Evolutionary conservation across 2,888 invertebrate genomes (phyloP).

Genomic region (Meteorus cinctellus): DNA sequence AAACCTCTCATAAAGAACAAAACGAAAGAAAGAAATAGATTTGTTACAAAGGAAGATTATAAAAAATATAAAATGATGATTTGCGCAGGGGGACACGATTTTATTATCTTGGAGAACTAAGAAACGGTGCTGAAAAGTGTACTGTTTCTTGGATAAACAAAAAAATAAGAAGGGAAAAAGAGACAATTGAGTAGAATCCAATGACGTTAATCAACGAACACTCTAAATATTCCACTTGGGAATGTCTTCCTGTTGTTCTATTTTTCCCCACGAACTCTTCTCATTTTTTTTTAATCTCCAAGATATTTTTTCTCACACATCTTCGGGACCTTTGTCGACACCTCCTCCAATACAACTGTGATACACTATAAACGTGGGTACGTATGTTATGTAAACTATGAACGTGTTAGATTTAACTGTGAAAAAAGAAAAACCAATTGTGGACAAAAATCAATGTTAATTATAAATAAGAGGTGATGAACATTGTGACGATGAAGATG

Average conservation of each 20-base stretch:
- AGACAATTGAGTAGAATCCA: background rate
- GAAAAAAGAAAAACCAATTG: conserved; percentile 48
- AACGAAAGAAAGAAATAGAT: background rate
- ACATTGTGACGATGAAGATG: conserved; percentile 21
- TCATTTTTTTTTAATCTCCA: conserved; percentile 7
- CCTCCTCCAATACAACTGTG: conserved; percentile 71
- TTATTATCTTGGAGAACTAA: background rate
- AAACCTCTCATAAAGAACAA: background rate
- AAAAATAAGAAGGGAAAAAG: background rate
- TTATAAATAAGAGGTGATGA: conserved; percentile 32
- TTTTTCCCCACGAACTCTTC: conserved; percentile 46
- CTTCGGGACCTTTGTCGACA: conserved; percentile 57
- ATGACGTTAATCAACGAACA: background rate
- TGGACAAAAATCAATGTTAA: background rate
- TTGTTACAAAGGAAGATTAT: background rate
- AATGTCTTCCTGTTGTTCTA: conserved; percentile 45
- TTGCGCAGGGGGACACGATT: background rate
- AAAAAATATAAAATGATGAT: background rate
- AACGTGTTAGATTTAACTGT: conserved; percentile 64
- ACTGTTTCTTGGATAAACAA: background rate
- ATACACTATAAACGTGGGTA: conserved; percentile 69
- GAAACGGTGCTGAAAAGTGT: background rate
- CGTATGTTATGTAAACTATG: conserved; percentile 66
- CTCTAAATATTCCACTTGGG: background rate
- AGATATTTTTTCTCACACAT: background rate